phyloP scores from a whole-genome alignment of 2,113 vertebrate species.

The Rattus rattus region DNA sequence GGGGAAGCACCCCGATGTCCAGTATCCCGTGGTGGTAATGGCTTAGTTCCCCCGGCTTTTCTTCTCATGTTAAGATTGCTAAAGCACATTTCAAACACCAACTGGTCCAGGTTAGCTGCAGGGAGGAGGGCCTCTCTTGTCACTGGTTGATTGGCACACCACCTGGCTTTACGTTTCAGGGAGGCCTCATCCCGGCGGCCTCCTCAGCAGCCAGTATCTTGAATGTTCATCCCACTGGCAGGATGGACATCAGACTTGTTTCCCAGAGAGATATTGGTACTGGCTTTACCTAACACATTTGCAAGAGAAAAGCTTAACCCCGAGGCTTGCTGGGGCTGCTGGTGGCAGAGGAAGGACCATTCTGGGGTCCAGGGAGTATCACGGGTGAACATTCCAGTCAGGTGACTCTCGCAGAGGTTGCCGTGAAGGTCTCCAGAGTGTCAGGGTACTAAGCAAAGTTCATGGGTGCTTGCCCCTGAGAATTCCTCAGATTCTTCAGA shows the following conservation, averaged over 20 bases:
- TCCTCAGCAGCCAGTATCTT: background rate
- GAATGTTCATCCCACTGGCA: background rate
- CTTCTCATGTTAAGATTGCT: constrained; percentile 9
- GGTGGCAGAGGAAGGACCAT: background rate
- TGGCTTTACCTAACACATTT: background rate
- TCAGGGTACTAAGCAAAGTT: background rate
- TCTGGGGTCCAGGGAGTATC: background rate
- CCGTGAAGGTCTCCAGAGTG: background rate
- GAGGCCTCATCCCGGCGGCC: background rate
- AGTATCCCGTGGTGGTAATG: background rate
- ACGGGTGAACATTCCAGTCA: too few relatives aligned
- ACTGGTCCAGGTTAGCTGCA: background rate
- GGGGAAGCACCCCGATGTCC: background rate
- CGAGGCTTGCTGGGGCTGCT: background rate
- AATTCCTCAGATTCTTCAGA: background rate
- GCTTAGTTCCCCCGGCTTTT: constrained; percentile 11
- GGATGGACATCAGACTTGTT: background rate
- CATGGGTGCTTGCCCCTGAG: background rate
- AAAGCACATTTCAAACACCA: constrained; percentile 23
- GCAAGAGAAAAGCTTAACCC: background rate
- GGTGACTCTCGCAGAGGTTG: background rate
- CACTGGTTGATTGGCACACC: background rate
- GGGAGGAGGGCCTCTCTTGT: background rate
- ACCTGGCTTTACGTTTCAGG: background rate
- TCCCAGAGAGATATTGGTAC: background rate